These are phyloP conservation scores for Enteromius fasciolatus DNA, from an alignment of 2,797 vertebrate genomes.

Conservation along the genomic window DNA sequence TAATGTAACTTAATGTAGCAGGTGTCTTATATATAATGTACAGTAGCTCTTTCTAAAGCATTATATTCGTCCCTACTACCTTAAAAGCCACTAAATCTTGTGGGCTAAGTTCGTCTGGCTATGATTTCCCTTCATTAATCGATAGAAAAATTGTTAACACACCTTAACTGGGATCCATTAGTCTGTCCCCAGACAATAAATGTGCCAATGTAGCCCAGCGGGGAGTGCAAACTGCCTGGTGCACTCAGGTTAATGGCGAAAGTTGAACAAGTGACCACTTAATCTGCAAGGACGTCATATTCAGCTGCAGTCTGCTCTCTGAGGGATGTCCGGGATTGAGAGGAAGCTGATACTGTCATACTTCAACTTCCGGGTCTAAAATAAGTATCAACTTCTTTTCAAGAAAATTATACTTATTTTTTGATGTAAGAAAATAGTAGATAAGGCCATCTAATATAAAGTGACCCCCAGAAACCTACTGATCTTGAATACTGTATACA, in stretches of 20 bases:
- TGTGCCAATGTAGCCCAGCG: constrained; percentile 80
- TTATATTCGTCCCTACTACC: constrained; percentile 99
- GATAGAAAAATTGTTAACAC: constrained; percentile 99
- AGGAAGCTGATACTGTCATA: constrained; percentile 22
- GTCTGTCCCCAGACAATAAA: constrained; percentile 91
- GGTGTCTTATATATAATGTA: constrained; percentile 99
- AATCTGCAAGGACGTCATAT: constrained; percentile 80
- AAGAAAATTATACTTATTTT: too few species aligned
- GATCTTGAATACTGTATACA: background rate
- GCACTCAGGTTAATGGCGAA: constrained; percentile 85
- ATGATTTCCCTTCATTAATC: constrained; percentile 91
- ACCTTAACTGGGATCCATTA: constrained; percentile 98
- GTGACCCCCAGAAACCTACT: background rate
- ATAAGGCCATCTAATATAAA: too few species aligned
- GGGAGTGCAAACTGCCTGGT: constrained; percentile 73
- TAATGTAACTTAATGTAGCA: constrained; percentile 99
- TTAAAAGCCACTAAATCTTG: constrained; percentile 99
- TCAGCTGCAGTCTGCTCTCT: constrained; percentile 63
- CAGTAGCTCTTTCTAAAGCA: constrained; percentile 99
- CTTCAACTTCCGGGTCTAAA: background rate
- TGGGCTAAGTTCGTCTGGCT: constrained; percentile 90
- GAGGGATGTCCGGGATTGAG: constrained; percentile 64
- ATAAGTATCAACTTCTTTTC: background rate
- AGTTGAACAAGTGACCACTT: constrained; percentile 84
- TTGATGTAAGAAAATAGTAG: too few species aligned